Evolutionary conservation across 2,797 vertebrate species (phyloP).

Genomic region (Rhabdomys pumilio): DNA sequence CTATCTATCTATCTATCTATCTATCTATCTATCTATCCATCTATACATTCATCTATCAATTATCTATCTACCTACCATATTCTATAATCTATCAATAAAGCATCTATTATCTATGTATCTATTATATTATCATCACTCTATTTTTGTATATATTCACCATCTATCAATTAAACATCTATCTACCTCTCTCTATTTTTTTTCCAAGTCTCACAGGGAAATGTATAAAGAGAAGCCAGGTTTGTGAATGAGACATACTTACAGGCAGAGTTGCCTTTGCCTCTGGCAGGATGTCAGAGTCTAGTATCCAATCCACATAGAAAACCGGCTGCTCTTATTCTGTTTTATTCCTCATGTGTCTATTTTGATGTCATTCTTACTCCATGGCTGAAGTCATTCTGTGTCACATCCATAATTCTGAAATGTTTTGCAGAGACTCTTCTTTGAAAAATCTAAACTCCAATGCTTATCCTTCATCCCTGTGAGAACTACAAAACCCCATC

Average conservation of each 20-base stretch:
- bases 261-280: conserved; percentile 10
- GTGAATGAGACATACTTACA: background rate
- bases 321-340: background rate
- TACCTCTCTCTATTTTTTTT: too few relatives aligned
- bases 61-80: too few relatives aligned
- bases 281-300: background rate
- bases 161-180: too few relatives aligned
- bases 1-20: background rate
- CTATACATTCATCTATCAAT: too few relatives aligned
- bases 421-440: background rate
- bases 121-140: too few relatives aligned
- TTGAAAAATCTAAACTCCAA: background rate
- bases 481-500: background rate
- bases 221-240: background rate
- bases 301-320: background rate
- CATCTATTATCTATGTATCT: too few relatives aligned
- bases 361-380: background rate
- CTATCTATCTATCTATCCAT: too few relatives aligned
- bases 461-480: background rate
- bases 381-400: background rate
- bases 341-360: background rate
- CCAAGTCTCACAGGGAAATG: background rate
- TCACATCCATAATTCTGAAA: background rate
- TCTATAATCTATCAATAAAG: too few relatives aligned
- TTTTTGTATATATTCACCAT: too few relatives aligned